These are phyloP conservation scores for Junco hyemalis DNA, from an alignment of 2,113 vertebrate species.

Conservation along the genomic window DNA sequence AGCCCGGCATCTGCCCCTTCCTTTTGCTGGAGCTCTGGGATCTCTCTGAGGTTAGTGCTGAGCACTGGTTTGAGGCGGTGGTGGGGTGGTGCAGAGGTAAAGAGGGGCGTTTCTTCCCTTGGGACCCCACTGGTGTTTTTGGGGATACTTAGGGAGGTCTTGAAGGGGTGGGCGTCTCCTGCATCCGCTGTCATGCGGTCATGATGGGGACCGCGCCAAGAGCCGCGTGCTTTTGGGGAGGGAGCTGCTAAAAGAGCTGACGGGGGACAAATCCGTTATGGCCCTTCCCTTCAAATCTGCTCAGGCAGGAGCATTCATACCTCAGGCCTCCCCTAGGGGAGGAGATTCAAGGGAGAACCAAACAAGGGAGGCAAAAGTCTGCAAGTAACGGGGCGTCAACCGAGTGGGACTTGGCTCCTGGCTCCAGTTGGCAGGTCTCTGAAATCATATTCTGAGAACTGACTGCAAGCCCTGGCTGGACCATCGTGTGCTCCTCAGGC, in stretches of 20 bases:
- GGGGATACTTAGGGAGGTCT: background rate
- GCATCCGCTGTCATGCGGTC: background rate
- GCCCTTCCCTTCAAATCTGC: background rate
- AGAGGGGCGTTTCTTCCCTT: background rate
- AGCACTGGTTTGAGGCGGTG: background rate
- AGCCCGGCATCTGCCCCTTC: background rate
- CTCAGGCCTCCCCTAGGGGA: background rate
- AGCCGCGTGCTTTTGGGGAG: background rate
- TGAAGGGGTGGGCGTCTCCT: background rate
- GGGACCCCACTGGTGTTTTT: background rate
- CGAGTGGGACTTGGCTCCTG: background rate
- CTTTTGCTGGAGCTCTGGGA: background rate
- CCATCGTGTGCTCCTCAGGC: background rate
- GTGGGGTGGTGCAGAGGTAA: background rate
- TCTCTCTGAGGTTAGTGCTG: background rate
- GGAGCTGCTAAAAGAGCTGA: background rate
- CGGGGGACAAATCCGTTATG: fast-evolving
- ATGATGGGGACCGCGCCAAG: background rate
- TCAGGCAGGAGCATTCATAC: background rate
- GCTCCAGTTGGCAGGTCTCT: background rate
- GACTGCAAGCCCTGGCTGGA: constrained; percentile 5
- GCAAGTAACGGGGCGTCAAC: background rate
- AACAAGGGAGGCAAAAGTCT: background rate
- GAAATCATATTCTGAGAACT: background rate
- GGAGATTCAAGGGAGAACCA: background rate